A percentile compares a stretch with the other conserved stretches of the same genome.
These are phyloP conservation scores for Andrena bucephala DNA, from an alignment of 2,888 invertebrate species.

Conservation along the genomic window DNA sequence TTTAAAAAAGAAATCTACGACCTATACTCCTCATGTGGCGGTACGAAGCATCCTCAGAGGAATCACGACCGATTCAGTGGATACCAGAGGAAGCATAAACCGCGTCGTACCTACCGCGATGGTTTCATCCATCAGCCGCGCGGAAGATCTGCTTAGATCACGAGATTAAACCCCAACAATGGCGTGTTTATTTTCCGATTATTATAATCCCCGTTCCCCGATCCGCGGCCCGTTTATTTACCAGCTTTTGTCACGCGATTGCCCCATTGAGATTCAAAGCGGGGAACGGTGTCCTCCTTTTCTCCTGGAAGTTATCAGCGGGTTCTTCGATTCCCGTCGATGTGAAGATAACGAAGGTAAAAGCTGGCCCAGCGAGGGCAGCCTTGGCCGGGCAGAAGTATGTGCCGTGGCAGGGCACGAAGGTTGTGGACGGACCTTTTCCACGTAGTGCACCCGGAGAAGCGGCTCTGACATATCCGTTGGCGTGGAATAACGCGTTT, in stretches of 20 bases:
- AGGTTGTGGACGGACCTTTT: slow-evolving; percentile 72
- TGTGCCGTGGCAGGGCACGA: slow-evolving; percentile 33
- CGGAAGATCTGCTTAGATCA: slow-evolving; percentile 1
- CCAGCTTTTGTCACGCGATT: neutral
- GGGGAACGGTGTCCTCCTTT: neutral
- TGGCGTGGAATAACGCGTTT: slow-evolving; percentile 85
- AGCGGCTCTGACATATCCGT: slow-evolving; percentile 84
- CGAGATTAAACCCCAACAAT: slow-evolving; percentile 1
- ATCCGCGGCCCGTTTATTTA: neutral
- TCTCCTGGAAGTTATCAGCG: slow-evolving; percentile 30
- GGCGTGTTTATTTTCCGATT: neutral
- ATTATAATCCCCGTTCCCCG: neutral
- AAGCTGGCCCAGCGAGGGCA: slow-evolving; percentile 18
- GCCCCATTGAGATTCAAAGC: neutral
- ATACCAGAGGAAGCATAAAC: neutral
- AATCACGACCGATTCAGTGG: neutral
- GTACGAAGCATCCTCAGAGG: too few species aligned
- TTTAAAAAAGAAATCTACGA: too few species aligned
- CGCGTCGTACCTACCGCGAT: neutral
- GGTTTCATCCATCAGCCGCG: neutral
- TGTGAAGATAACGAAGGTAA: slow-evolving; percentile 60
- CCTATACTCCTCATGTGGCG: too few species aligned
- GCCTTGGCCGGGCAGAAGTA: slow-evolving; percentile 16
- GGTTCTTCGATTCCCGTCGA: slow-evolving; percentile 43
- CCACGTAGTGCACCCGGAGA: slow-evolving; percentile 77